Evolutionary conservation across 2,113 vertebrate species (phyloP), one percentile per base, ranked within the genome.

Genomic region (Abramis brama): DNA sequence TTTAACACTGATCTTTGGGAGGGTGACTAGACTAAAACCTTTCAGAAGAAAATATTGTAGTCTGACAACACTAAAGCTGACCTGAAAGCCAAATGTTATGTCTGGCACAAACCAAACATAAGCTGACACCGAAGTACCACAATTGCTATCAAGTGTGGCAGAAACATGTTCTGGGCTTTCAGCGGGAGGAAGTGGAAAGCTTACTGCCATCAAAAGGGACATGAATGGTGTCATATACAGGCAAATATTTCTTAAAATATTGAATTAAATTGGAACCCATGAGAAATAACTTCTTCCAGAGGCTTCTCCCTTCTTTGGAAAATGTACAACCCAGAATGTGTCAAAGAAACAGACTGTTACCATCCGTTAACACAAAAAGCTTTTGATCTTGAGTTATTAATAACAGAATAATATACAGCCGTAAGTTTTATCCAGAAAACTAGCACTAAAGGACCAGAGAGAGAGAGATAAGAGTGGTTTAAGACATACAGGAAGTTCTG

Each of bases 361-460:
- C 39, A 80, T 45, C 78, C 64, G 36, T 59, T 4, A 82, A 62
- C 60, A 39, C 86, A 52, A 77, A 47, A 76, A 70, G 47, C 68
- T 21, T 39, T 36, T 60, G 73, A 39, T 62, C 5, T 25, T 23
- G 2, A 62, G 9, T 11, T n/a, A 73, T 52, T 3, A 30, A 3
- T 52, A 60, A 15, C 10, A 79, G 13, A 47, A 80, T 80, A 66
- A 64, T 15, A 17, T 45, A 25, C 13, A 47, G 79, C 47, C 11
- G 2, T 9, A 45, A 45, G 36, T 45, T 80, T 47, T 80, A 66
- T 66, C 23, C 39, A 47, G 4, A 62, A 36, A 62, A 30, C n/a
- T 1, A 30, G 57, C 23, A 19, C 55, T 62, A 15, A 62, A 81
- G 1, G 15, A 80, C 57, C 36, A 30, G 25, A 75, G 27, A 30